Evolutionary conservation across 2,113 vertebrate genomes (phyloP), one percentile per base, ranked within the genome.

Genomic region (Apodemus sylvaticus): DNA sequence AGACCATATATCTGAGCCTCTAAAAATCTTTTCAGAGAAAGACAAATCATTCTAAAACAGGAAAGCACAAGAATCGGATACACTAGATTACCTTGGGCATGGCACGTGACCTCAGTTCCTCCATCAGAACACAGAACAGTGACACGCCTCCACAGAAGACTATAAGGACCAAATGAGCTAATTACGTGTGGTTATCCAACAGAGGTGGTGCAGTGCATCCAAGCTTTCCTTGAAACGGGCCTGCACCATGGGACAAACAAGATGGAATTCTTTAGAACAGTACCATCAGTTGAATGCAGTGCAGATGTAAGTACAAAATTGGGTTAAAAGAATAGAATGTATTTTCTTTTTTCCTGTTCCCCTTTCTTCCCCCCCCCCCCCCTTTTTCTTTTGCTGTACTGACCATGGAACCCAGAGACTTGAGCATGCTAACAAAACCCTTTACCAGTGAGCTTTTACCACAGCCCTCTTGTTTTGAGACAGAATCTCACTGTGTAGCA

Each of bases 31-130:
- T 48, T 34, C 8, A 60, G 58, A 48, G 68, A 86, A 20, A 8
- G 48, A 88, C 24, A 85, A 89, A 83, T 58, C n/a, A 81, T 88
- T 88, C 68, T 81, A 92, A 92, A 88, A 42, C 51, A 94, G 60
- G 79, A 78, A 34, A 60, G 13, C 19, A 48, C 85, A 36, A 51
- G 19, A 68, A 68, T 92, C 55, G 42, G 45, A 89, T 60, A 85
- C 12, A 42, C 36, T 16, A 26, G 13, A 68, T 87, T 36, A 90
- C 51, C 48, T 83, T 79, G 42, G 24, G 12, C 2, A 76, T 85
- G 81, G 26, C 13, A 66, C 48, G 87, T 78, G 94, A 39, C 53
- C 55, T 66, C 77, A 91, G 39, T 55, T 74, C 31, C 77, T 89
- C 96, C 71, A 55, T 53, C 64, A 70, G 39, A 91, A 62, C 89